Evolutionary conservation across 1,140 invertebrate species (phyloP).

Genomic region (Drosophila ambigua): DNA sequence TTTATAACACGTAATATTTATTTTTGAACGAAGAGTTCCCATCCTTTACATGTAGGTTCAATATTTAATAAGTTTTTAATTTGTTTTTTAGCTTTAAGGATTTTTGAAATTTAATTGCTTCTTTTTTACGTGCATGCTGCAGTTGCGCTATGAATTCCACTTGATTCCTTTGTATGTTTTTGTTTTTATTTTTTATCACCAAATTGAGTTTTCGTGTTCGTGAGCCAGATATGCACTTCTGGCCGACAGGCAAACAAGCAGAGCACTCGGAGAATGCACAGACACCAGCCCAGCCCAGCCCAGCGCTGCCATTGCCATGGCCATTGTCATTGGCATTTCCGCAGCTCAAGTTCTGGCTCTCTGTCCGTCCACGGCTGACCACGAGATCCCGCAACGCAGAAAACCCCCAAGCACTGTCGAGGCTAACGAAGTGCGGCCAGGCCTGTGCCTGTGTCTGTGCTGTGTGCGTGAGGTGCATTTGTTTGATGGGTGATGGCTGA

Average conservation of each 20-base stretch:
- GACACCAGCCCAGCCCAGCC: not conserved
- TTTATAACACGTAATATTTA: no score
- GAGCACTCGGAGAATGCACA: constrained; percentile 40
- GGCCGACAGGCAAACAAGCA: constrained; percentile 40
- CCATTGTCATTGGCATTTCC: constrained; percentile 40
- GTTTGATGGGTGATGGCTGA: constrained; percentile 11
- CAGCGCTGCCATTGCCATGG: constrained; percentile 19
- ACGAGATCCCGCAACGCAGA: constrained; percentile 26
- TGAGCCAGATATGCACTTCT: constrained; percentile 33
- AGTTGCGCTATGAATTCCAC: constrained; percentile 7
- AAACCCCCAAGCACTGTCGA: constrained; percentile 42
- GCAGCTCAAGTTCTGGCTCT: constrained; percentile 11
- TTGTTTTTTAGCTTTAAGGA: no score
- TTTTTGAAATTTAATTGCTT: no score
- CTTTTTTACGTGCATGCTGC: not conserved
- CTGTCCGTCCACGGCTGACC: constrained; percentile 29
- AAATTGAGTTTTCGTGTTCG: constrained; percentile 72
- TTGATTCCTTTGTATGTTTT: not conserved
- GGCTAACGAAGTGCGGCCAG: constrained; percentile 63
- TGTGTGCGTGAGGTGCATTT: constrained; percentile 20
- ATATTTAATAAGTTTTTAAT: no score
- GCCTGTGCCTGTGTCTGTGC: not conserved
- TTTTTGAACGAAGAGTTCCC: no score
- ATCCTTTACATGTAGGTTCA: no score
- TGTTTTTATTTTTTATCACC: constrained; percentile 48